phyloP scores from a whole-genome alignment of 2,113 vertebrate species.

The Nerophis ophidion region DNA sequence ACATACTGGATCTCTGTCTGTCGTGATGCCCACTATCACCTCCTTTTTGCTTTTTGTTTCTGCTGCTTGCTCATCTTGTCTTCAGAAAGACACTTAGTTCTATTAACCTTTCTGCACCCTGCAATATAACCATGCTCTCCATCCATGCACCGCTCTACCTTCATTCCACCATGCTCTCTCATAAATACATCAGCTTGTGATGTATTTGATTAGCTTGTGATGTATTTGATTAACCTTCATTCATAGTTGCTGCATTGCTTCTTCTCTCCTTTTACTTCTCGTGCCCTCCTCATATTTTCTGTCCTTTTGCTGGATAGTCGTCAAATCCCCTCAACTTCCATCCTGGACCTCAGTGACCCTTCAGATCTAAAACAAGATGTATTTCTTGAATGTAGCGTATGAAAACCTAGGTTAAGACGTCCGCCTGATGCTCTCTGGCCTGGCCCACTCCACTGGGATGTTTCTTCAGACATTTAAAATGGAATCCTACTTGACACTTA shows the following conservation, averaged over 20 bases:
- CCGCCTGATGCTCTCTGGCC: constrained; percentile 24
- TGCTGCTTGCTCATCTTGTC: neutral
- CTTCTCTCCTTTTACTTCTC: constrained; percentile 42
- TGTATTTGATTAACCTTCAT: constrained; percentile 63
- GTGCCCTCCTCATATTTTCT: constrained; percentile 63
- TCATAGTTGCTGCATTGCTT: constrained; percentile 59
- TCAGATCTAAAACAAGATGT: neutral
- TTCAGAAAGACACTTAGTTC: constrained; percentile 3
- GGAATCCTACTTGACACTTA: neutral
- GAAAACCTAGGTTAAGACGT: neutral
- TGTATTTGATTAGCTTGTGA: too few species aligned
- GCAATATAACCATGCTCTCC: constrained; percentile 20
- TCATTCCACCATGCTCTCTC: constrained; percentile 37
- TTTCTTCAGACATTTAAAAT: constrained; percentile 18
- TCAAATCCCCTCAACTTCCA: constrained; percentile 75
- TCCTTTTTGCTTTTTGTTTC: constrained; percentile 22
- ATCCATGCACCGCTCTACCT: constrained; percentile 17
- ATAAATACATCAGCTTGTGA: too few species aligned
- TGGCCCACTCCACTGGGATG: constrained; percentile 48
- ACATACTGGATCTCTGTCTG: constrained; percentile 41
- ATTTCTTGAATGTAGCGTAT: neutral
- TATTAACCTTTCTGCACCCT: constrained; percentile 34
- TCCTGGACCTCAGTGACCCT: constrained; percentile 62
- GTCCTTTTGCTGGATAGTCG: constrained; percentile 70
- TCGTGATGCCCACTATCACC: constrained; percentile 23